Evolutionary conservation across 1,140 invertebrate species (phyloP).

Genomic region (Drosophila busckii): DNA sequence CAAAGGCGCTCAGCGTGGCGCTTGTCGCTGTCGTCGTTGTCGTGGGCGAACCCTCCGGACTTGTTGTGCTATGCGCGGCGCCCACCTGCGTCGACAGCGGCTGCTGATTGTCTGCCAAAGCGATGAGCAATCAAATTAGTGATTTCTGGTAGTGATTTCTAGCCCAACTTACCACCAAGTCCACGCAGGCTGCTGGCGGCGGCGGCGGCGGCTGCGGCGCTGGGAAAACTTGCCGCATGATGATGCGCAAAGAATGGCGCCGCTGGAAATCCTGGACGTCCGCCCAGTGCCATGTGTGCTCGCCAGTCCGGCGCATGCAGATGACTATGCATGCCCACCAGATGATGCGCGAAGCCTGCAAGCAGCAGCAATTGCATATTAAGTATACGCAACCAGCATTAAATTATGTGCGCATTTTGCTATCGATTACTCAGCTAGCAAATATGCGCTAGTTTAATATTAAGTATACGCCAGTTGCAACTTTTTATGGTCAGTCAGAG

Average conservation of each 20-base stretch:
- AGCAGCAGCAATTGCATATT: too few species aligned
- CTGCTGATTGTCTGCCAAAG: conserved; percentile 52
- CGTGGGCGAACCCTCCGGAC: conserved; percentile 81
- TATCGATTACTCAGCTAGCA: too few species aligned
- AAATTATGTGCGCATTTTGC: too few species aligned
- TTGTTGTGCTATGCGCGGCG: conserved; percentile 83
- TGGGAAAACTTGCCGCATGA: conserved; percentile 81
- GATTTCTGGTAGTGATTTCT: too few species aligned
- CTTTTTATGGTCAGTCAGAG: too few species aligned
- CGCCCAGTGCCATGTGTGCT: conserved; percentile 79
- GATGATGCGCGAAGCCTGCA: conserved; percentile 84
- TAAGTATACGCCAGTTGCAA: too few species aligned
- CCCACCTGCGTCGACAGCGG: conserved; percentile 67
- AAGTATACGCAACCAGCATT: too few species aligned
- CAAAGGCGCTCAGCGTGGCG: conserved; percentile 46
- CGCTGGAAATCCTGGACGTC: conserved; percentile 55
- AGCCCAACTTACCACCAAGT: conserved; percentile 56
- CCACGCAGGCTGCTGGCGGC: conserved; percentile 74
- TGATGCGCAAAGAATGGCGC: conserved; percentile 80
- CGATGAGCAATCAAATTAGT: neutral
- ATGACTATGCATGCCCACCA: conserved; percentile 81
- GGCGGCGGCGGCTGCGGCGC: conserved; percentile 82
- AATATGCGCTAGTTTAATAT: too few species aligned
- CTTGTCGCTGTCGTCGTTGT: conserved; percentile 49
- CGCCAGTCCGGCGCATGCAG: conserved; percentile 82